phyloP scores from a whole-genome alignment of 1,140 invertebrate species.

The Diachasmimorpha longicaudata region DNA sequence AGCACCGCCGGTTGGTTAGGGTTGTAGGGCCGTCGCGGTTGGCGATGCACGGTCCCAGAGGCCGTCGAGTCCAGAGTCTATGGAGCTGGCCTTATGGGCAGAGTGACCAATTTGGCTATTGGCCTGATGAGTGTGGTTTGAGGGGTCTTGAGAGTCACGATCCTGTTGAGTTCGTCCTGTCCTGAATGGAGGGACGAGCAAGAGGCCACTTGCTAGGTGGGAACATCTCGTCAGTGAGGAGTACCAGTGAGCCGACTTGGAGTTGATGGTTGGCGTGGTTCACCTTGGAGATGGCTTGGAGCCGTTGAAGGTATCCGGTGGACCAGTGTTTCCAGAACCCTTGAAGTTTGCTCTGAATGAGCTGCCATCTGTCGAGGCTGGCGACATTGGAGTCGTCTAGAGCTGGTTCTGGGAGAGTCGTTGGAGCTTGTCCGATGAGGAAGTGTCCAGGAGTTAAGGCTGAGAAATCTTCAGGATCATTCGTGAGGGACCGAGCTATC shows the following conservation, averaged over 20 bases:
- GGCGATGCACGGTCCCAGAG: background rate
- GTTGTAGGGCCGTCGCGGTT: background rate
- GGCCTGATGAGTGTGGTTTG: constrained; percentile 5
- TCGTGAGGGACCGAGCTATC: constrained; percentile 9
- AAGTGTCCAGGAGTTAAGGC: constrained; percentile 35
- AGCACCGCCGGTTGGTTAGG: background rate
- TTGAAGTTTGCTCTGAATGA: constrained; percentile 22
- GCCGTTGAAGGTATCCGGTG: background rate
- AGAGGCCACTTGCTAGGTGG: constrained; percentile 26
- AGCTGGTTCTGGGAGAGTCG: constrained; percentile 37
- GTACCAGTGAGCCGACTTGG: constrained; percentile 7
- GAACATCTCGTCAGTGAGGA: background rate
- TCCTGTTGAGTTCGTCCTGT: constrained; percentile 10
- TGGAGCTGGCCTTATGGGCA: background rate
- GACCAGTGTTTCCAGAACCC: constrained; percentile 31
- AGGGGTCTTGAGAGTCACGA: constrained; percentile 22
- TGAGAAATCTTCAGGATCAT: constrained; percentile 26
- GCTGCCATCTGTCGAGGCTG: constrained; percentile 24
- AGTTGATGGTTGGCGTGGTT: background rate
- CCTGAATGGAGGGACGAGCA: constrained; percentile 27
- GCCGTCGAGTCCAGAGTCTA: background rate
- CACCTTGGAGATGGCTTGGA: constrained; percentile 17
- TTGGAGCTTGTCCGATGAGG: constrained; percentile 22
- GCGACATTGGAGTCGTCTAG: background rate
- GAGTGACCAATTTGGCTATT: background rate